Conservation (phyloP, 37 sponge, comb jelly and placozoan genomes). For the Haliclona indistincta region DNA sequence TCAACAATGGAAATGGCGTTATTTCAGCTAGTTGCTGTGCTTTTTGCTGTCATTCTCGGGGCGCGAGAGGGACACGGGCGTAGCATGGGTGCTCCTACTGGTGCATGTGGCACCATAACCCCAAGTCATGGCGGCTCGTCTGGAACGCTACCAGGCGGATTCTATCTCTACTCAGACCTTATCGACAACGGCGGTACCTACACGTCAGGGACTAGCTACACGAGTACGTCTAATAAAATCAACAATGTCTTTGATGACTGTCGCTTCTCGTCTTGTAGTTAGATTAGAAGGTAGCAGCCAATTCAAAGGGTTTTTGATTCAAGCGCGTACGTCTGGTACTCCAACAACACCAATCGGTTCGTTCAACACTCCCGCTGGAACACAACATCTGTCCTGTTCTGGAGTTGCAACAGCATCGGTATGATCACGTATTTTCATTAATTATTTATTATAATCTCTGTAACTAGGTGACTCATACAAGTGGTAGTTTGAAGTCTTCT, state of each 20-base stretch:
- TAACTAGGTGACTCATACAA: background rate
- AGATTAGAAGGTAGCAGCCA: background rate
- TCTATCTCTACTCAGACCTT: constrained; percentile 1
- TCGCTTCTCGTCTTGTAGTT: background rate
- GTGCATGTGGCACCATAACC: background rate
- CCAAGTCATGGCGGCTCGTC: background rate
- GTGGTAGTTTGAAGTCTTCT: background rate
- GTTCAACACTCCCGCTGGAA: background rate
- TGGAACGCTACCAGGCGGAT: background rate
- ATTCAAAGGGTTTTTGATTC: background rate
- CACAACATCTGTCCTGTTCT: background rate
- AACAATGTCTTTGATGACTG: background rate
- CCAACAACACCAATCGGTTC: background rate
- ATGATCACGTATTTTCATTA: too few relatives aligned
- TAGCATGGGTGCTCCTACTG: constrained; percentile 3
- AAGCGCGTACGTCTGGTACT: background rate
- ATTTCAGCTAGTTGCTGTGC: too few relatives aligned
- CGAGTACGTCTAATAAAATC: background rate
- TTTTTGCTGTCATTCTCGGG: too few relatives aligned
- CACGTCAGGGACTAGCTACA: background rate
- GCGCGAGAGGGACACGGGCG: too few relatives aligned
- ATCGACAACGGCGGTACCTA: background rate
- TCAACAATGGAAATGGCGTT: too few relatives aligned
- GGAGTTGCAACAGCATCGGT: background rate
- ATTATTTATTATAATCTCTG: background rate